Conservation (phyloP, 2,888 invertebrate genomes). For the Bembecia ichneumoniformis region DNA sequence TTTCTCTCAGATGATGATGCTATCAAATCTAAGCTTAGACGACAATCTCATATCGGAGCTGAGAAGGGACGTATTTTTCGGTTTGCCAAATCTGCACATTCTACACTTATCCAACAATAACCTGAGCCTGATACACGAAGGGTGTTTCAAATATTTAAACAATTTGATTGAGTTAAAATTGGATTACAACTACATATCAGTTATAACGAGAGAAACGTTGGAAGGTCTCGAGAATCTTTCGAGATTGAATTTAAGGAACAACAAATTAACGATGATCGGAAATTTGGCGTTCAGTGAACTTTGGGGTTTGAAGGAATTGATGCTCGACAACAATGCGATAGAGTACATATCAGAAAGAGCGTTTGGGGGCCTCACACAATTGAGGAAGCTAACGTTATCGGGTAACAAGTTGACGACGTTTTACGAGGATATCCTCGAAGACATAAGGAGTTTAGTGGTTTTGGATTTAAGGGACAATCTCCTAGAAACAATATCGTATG, state of each 20-base stretch:
- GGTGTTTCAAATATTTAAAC: slow-evolving; percentile 82
- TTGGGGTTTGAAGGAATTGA: slow-evolving; percentile 78
- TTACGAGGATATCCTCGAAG: slow-evolving; percentile 80
- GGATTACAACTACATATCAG: slow-evolving; percentile 81
- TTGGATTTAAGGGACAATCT: slow-evolving; percentile 84
- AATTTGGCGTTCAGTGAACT: slow-evolving; percentile 85
- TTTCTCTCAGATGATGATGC: slow-evolving; percentile 80
- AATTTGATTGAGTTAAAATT: slow-evolving; percentile 85
- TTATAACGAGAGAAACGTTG: slow-evolving; percentile 83
- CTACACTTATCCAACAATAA: slow-evolving; percentile 89
- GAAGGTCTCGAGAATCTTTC: slow-evolving; percentile 80
- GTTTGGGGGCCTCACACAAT: slow-evolving; percentile 79
- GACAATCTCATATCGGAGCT: slow-evolving; percentile 84
- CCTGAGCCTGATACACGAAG: slow-evolving; percentile 86
- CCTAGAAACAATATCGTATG: slow-evolving; percentile 81
- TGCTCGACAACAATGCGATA: slow-evolving; percentile 78
- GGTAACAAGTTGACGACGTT: slow-evolving; percentile 81
- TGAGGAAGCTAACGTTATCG: slow-evolving; percentile 79
- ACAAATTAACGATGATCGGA: slow-evolving; percentile 82
- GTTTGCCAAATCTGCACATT: slow-evolving; percentile 78
- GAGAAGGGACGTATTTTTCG: slow-evolving; percentile 80
- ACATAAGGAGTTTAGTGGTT: slow-evolving; percentile 77
- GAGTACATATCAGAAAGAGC: slow-evolving; percentile 82
- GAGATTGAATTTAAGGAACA: slow-evolving; percentile 80
- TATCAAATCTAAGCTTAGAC: slow-evolving; percentile 79